These are phyloP conservation scores for Drosophila sucinea DNA, from an alignment of 1,140 invertebrate genomes.

Conservation along the genomic window DNA sequence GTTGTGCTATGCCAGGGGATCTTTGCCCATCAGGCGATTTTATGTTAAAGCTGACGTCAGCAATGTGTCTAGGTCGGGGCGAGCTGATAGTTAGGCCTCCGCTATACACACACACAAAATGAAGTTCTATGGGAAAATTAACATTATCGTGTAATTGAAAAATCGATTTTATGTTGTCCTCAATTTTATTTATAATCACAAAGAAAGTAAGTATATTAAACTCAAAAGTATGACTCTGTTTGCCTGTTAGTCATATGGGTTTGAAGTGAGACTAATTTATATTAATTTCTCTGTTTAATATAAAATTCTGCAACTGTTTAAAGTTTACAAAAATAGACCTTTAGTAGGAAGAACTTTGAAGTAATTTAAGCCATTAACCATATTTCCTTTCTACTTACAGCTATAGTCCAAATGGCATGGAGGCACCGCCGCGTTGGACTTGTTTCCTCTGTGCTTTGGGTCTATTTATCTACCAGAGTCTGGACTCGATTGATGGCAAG, in stretches of 20 bases:
- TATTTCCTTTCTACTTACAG: slow-evolving; percentile 69
- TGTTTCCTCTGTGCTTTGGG: slow-evolving; percentile 96
- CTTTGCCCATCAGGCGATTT: slow-evolving; percentile 55
- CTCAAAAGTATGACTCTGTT: too few species aligned
- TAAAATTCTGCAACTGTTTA: too few species aligned
- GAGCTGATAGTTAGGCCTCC: background rate
- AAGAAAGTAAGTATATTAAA: too few species aligned
- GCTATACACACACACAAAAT: too few species aligned
- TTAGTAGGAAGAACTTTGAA: too few species aligned
- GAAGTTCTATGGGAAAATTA: background rate
- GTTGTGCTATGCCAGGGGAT: slow-evolving; percentile 15
- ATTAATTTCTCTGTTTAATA: too few species aligned
- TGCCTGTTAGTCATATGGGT: too few species aligned
- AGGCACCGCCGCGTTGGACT: slow-evolving; percentile 95
- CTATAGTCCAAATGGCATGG: slow-evolving; percentile 87
- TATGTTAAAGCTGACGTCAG: slow-evolving; percentile 52
- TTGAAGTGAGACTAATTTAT: too few species aligned
- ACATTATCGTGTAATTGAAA: background rate
- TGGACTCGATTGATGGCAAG: slow-evolving; percentile 99
- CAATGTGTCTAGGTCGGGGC: slow-evolving; percentile 5
- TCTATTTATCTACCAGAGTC: slow-evolving; percentile 98
- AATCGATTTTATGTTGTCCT: background rate
- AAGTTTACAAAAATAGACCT: too few species aligned
- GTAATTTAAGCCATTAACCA: background rate
- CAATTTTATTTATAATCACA: too few species aligned